Conservation (phyloP, 2,113 vertebrate species). For the Catharus bicknelli region DNA sequence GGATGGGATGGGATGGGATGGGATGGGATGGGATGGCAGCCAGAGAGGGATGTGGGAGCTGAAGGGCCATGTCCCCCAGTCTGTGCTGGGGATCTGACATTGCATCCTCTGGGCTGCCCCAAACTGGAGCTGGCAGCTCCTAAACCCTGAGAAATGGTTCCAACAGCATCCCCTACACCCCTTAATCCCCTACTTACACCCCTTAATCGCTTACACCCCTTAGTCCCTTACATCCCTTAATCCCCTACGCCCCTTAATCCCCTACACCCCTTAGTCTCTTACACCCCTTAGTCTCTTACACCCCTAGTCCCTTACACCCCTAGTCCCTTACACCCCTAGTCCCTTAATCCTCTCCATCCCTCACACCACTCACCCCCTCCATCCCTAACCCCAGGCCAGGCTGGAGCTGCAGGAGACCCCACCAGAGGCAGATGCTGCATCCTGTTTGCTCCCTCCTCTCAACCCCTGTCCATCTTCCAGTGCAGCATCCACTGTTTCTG, state of each 20-base stretch:
- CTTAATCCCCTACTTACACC: too few relatives aligned
- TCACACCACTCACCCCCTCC: not conserved
- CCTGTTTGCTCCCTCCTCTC: not conserved
- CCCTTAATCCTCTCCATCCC: too few relatives aligned
- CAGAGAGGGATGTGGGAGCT: rapidly evolving
- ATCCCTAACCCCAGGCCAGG: too few relatives aligned
- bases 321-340: not conserved
- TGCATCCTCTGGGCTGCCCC: not conserved
- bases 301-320: not conserved
- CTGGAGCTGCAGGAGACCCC: not conserved
- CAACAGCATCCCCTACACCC: not conserved
- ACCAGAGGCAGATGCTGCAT: not conserved
- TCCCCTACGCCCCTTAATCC: too few relatives aligned
- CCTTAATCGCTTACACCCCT: too few relatives aligned
- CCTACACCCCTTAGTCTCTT: too few relatives aligned
- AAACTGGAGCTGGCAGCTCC: not conserved
- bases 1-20: too few relatives aligned
- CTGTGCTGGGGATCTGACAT: not conserved
- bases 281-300: too few relatives aligned
- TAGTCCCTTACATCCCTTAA: not conserved
- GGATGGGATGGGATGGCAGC: too few relatives aligned
- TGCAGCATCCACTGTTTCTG: not conserved
- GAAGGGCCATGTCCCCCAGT: not conserved
- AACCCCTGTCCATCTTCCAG: rapidly evolving
- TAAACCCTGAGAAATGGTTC: rapidly evolving